Evolutionary conservation across 2,797 vertebrate genomes (phyloP), one percentile per base, ranked within the genome.

Genomic region (Phrynocephalus forsythii): DNA sequence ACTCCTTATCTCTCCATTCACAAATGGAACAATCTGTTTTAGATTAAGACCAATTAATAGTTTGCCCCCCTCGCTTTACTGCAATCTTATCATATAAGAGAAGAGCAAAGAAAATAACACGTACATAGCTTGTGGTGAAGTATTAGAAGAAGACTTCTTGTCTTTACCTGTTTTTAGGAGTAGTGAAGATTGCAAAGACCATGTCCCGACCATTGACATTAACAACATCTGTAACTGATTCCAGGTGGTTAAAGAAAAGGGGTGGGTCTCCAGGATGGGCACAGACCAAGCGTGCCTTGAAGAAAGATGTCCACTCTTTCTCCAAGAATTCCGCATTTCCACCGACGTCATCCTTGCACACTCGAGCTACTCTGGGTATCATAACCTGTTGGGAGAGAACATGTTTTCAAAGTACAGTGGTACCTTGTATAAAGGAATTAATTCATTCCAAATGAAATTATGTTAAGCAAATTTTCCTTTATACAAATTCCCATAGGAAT

Each of bases 221-320:
- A 90, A 99, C 98, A 95, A 99, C 98, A 11, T 98, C 96, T 6
- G 99, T 99, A 89, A 99, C 98, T 0, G 98, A 97, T 95, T 99
- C 98, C 86, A 99, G 97, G 93, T 99, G 98, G 97, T 99, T 99
- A 92, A 99, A 99, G 95, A 99, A 99, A 95, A 99, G 99, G 94
- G 99, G 98, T 30, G 98, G 98, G 94, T 99, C 98, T 0, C 98
- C 98, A 0, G 98, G 98, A 94, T 99, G 98, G 15, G 98, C 99
- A 96, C 99, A 99, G 96, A 98, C 99, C 82, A 99, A 95, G 10
- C 98, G 98, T 73, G 98, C 98, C 96, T 99, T 99, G 60, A 99
- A 96, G 93, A 99, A 99, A 0, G 99, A 99, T 3, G 99, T 99
- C 99, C 99, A 99, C 95, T 99, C 98, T 94, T 99, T 99, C 96